Percentiles rank a stretch among this genome's conserved stretches.
phyloP scores from a whole-genome alignment of 1,140 invertebrate species.

The Steinernema khuongi region DNA sequence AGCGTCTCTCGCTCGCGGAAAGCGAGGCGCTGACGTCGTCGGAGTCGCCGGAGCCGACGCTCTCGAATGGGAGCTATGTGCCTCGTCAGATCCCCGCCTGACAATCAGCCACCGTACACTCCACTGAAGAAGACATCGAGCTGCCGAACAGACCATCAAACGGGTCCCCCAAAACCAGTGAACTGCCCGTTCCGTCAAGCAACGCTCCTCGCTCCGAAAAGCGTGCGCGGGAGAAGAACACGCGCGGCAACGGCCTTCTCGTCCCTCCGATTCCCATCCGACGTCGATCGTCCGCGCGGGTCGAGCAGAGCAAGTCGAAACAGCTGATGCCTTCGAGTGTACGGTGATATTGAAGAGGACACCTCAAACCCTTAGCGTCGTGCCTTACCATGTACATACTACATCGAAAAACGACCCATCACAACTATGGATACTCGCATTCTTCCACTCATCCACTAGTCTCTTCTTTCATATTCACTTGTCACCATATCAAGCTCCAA shows the following conservation, averaged over 20 bases:
- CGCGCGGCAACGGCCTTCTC: background rate
- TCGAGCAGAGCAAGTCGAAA: slow-evolving; percentile 4
- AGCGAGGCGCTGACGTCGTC: background rate
- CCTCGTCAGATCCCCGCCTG: background rate
- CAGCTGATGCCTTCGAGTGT: slow-evolving; percentile 7
- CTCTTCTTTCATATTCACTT: too few relatives aligned
- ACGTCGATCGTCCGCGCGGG: background rate
- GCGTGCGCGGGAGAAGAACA: background rate
- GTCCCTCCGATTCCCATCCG: background rate
- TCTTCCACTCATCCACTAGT: too few relatives aligned
- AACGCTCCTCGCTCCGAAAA: background rate
- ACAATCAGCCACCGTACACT: slow-evolving; percentile 15
- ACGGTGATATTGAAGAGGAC: background rate
- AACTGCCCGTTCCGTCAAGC: background rate
- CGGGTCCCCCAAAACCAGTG: background rate
- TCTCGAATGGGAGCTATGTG: background rate
- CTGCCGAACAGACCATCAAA: slow-evolving; percentile 1
- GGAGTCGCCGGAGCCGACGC: background rate
- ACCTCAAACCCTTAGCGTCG: background rate
- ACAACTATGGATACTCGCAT: too few relatives aligned
- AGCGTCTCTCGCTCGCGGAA: background rate
- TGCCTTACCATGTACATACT: slow-evolving; percentile 12
- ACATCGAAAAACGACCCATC: background rate
- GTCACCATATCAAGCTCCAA: background rate
- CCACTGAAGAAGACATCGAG: background rate